A percentile compares a stretch with the other conserved stretches of the same genome.
Evolutionary conservation across 2,113 vertebrate genomes (phyloP).

Genomic region (Pedetes capensis): DNA sequence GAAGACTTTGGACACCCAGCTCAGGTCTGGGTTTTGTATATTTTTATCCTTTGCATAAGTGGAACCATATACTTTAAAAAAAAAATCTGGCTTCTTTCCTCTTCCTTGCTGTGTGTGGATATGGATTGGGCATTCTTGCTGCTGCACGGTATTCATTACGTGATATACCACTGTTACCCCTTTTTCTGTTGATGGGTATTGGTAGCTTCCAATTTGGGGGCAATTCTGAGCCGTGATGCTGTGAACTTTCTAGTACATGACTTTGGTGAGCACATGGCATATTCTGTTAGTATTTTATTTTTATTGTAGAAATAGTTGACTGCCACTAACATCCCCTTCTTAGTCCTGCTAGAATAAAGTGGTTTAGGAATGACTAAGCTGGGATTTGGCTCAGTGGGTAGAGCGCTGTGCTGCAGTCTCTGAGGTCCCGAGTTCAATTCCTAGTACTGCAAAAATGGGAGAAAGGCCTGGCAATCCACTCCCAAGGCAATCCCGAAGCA

Average conservation of each 20-base stretch:
- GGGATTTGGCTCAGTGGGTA: no score
- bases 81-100: neutral
- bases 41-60: neutral
- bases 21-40: neutral
- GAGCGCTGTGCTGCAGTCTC: no score
- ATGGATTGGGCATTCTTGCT: neutral
- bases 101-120: no score
- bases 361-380: no score
- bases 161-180: neutral
- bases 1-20: neutral
- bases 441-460: no score
- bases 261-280: neutral
- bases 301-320: neutral
- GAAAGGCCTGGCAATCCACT: no score
- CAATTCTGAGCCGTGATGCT: neutral
- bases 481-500: no score
- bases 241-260: neutral
- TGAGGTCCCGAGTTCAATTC: no score
- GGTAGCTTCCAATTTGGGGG: neutral
- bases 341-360: no score
- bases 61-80: neutral
- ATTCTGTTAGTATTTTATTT: conserved; percentile 1
- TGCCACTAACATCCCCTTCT: neutral
- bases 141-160: neutral
- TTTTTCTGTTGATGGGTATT: neutral